Evolutionary conservation across 2,113 vertebrate species (phyloP), one percentile per base, ranked within the genome.

Genomic region (Buteo buteo): DNA sequence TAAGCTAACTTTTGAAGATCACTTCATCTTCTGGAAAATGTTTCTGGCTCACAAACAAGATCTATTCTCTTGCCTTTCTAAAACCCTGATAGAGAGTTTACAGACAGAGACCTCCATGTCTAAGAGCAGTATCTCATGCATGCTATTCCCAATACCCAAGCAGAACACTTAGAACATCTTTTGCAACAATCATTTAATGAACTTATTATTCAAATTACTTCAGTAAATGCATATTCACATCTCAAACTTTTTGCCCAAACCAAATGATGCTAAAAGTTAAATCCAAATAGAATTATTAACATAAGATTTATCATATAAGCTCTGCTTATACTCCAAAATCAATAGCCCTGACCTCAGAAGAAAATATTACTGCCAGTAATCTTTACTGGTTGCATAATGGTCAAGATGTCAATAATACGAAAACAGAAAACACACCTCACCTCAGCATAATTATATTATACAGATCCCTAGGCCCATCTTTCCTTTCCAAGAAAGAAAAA

Each of bases 291-390:
- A 73, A 78, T 82, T 67, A 79, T 77, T 77, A 67, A 14, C 0
- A 2, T 70, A 72, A 72, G 31, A 86, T 83, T 81, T 93, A 92
- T 70, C 69, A n/a, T 32, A 67, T 70, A 16, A 72, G 38, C 71
- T 58, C 44, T 84, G 40, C n/a, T 95, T 77, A 86, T 52, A 67
- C 18, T 69, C 49, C 52, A 95, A 92, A 95, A 96, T 94, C 90
- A 94, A 95, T 88, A 96, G 62, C 1, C 8, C 19, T 89, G 80
- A 67, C 64, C 65, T 92, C 71, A 85, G 42, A 93, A 88, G 58
- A 91, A 92, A 89, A 32, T 40, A 86, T 28, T 67, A 71, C 25
- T 94, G 74, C 57, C 86, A 96, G 86, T 97, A 92, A 97, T 94
- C 44, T 90, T 93, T 91, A 86, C 65, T 55, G 58, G 55, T 93